Conservation (phyloP, 2,888 invertebrate species). For the Uropetala carovei region DNA sequence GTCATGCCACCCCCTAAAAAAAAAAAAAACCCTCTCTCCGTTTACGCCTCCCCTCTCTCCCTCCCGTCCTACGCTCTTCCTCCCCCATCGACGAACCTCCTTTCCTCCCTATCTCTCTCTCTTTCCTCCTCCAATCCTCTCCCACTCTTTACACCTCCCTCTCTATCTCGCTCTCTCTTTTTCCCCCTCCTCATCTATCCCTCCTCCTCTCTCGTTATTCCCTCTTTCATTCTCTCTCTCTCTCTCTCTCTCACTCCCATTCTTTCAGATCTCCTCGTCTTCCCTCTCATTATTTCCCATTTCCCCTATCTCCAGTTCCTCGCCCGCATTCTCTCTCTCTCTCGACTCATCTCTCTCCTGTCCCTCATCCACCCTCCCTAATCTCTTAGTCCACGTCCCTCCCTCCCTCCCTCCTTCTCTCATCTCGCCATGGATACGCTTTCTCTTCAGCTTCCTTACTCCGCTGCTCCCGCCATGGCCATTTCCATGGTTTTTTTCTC, state of each 20-base stretch:
- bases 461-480: too few species aligned
- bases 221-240: not conserved
- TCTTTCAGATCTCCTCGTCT: not conserved
- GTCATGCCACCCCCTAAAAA: conserved; percentile 32
- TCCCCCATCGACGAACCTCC: not conserved
- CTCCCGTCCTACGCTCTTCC: not conserved
- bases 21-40: not conserved
- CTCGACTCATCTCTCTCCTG: conserved; percentile 13
- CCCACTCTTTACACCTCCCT: conserved; percentile 10
- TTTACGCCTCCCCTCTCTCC: not conserved
- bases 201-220: not conserved
- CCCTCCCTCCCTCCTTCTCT: not conserved
- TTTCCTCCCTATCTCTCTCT: not conserved
- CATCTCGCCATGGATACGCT: not conserved
- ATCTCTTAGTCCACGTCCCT: not conserved
- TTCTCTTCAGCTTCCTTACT: too few species aligned
- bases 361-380: not conserved
- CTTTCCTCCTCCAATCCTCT: conserved; percentile 13
- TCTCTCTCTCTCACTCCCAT: conserved; percentile 5
- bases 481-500: too few species aligned
- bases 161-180: not conserved
- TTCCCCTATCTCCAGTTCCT: not conserved
- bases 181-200: not conserved
- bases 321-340: conserved; percentile 28
- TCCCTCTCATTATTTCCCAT: not conserved